phyloP scores from a whole-genome alignment of 2,888 invertebrate genomes.

The Unio delphinus region DNA sequence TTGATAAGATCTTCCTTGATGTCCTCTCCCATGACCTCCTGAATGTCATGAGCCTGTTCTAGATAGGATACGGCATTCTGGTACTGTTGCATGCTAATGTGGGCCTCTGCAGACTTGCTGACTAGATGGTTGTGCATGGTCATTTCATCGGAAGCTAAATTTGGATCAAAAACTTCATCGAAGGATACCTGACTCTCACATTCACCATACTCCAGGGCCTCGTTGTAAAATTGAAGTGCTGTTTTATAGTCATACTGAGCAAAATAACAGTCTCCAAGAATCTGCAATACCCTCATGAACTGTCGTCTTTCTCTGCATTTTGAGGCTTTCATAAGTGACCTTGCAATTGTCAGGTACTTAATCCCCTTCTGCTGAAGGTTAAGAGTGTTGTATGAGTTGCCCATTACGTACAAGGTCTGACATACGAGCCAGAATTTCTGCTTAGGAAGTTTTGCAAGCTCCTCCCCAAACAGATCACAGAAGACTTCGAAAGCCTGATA shows the following conservation, averaged over 20 bases:
- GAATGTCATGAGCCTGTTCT: constrained; percentile 68
- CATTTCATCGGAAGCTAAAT: constrained; percentile 58
- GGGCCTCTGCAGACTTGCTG: constrained; percentile 67
- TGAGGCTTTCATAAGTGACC: constrained; percentile 57
- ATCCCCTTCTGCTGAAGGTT: constrained; percentile 65
- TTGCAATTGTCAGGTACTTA: constrained; percentile 62
- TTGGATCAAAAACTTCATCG: constrained; percentile 49
- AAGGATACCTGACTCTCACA: constrained; percentile 49
- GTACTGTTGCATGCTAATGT: constrained; percentile 68
- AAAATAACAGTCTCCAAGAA: constrained; percentile 66
- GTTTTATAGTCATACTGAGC: constrained; percentile 66
- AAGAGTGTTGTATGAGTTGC: constrained; percentile 66
- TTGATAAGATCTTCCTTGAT: constrained; percentile 68
- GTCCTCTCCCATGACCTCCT: constrained; percentile 66
- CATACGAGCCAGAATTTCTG: constrained; percentile 68
- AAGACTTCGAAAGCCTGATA: constrained; percentile 67
- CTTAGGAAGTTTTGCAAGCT: constrained; percentile 58
- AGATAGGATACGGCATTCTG: constrained; percentile 66
- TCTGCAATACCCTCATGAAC: constrained; percentile 63
- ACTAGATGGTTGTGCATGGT: constrained; percentile 68
- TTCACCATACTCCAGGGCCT: constrained; percentile 64
- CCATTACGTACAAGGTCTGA: constrained; percentile 67
- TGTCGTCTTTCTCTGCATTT: constrained; percentile 55
- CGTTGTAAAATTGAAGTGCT: constrained; percentile 64
- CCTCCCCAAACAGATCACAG: constrained; percentile 60